A percentile compares a stretch with the other conserved stretches of the same genome.
These are phyloP conservation scores for Astur gentilis DNA, from an alignment of 2,113 vertebrate genomes.

Conservation along the genomic window DNA sequence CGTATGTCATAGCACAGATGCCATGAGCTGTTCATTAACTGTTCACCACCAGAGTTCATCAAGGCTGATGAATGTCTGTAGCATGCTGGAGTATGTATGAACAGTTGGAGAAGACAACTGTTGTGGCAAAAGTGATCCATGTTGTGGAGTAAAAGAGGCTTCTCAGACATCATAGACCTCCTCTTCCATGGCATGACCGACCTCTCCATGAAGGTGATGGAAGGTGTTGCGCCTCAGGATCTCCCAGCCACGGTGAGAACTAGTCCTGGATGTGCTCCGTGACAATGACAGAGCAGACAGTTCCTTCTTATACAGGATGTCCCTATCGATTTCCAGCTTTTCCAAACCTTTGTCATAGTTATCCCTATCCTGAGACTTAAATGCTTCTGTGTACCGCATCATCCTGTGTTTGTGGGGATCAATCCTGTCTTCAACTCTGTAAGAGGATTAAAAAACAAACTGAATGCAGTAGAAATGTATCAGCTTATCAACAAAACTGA, in stretches of 20 bases:
- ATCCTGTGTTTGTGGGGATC: conserved; percentile 80
- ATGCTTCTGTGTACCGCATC: conserved; percentile 78
- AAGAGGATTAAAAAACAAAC: not conserved
- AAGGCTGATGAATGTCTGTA: not conserved
- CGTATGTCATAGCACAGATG: not conserved
- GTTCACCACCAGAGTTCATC: not conserved
- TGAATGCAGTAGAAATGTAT: not conserved
- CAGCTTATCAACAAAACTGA: not conserved
- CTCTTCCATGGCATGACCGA: conserved; percentile 55
- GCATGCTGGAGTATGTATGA: not conserved
- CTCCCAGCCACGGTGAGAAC: conserved; percentile 78
- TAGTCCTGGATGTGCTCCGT: conserved; percentile 63
- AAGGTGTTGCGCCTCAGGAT: conserved; percentile 77
- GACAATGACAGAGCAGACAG: conserved; percentile 37
- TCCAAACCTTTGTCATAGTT: conserved; percentile 45
- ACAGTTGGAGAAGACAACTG: not conserved
- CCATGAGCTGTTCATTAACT: not conserved
- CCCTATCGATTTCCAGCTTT: not conserved
- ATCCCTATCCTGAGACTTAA: conserved; percentile 74
- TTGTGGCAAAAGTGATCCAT: not conserved
- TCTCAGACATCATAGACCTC: conserved; percentile 69
- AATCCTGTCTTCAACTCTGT: conserved; percentile 86
- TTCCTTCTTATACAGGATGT: not conserved
- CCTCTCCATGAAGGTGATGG: conserved; percentile 53
- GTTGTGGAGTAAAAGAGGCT: not conserved